phyloP scores from a whole-genome alignment of 2,797 vertebrate genomes.

The Eutrigla gurnardus region DNA sequence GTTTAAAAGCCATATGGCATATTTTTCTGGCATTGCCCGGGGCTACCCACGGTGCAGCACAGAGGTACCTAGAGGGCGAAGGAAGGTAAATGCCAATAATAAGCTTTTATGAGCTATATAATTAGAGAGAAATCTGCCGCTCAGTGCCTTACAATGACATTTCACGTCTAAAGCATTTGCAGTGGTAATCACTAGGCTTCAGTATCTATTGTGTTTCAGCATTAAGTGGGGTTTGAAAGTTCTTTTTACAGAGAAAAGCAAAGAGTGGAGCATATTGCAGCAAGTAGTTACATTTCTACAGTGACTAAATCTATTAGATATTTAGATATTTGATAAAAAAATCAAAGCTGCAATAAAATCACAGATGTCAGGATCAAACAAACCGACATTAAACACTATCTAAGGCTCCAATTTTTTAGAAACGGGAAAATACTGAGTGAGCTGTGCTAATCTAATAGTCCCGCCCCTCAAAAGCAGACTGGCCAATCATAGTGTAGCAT shows the following conservation, averaged over 20 bases:
- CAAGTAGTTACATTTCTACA: slow-evolving; percentile 1
- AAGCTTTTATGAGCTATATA: slow-evolving; percentile 46
- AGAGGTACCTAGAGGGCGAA: slow-evolving; percentile 24
- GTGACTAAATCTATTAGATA: background rate
- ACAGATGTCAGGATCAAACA: background rate
- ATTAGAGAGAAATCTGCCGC: slow-evolving; percentile 47
- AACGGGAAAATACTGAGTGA: background rate
- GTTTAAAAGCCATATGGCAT: slow-evolving; percentile 43
- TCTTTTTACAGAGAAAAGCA: slow-evolving; percentile 8
- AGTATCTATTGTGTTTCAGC: slow-evolving; percentile 8
- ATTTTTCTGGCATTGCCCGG: slow-evolving; percentile 24
- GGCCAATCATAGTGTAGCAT: too few species aligned
- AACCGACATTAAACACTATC: background rate
- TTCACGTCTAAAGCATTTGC: slow-evolving; percentile 44
- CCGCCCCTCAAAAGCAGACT: background rate
- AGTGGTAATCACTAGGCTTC: slow-evolving; percentile 2
- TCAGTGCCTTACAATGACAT: slow-evolving; percentile 37
- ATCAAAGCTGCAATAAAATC: background rate
- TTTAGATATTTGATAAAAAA: background rate
- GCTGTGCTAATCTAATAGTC: background rate
- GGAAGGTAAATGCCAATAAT: slow-evolving; percentile 55
- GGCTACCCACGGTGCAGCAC: slow-evolving; percentile 22
- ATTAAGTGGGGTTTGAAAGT: background rate
- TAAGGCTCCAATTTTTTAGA: background rate
- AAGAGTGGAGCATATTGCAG: slow-evolving; percentile 15